Percentiles rank a stretch among this genome's conserved stretches.
These are phyloP conservation scores for Hestina assimilis DNA, from an alignment of 1,140 invertebrate species.

Conservation along the genomic window DNA sequence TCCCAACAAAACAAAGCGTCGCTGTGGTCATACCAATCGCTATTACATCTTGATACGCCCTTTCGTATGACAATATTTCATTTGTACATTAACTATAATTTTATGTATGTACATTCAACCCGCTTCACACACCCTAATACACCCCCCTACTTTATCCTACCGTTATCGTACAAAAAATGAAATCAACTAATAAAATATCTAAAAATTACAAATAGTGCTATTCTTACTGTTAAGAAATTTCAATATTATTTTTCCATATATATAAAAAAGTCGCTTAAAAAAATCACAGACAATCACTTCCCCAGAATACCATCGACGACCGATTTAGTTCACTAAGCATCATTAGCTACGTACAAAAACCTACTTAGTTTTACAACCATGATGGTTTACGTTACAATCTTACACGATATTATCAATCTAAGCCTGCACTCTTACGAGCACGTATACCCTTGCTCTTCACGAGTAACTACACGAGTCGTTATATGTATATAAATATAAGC, in stretches of 20 bases:
- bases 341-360: constrained; percentile 78
- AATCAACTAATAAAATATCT: constrained; percentile 74
- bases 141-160: constrained; percentile 54
- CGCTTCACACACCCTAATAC: constrained; percentile 49
- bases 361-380: constrained; percentile 79
- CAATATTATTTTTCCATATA: constrained; percentile 66
- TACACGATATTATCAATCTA: constrained; percentile 42
- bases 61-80: constrained; percentile 46
- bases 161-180: constrained; percentile 72
- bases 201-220: constrained; percentile 80
- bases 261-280: constrained; percentile 80
- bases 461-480: constrained; percentile 9
- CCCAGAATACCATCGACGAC: constrained; percentile 74
- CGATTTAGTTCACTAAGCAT: constrained; percentile 70
- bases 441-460: constrained; percentile 43
- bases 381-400: constrained; percentile 72
- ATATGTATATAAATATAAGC: constrained; percentile 2
- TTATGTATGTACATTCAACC: constrained; percentile 73
- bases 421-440: constrained; percentile 33
- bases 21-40: constrained; percentile 69
- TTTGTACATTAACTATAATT: constrained; percentile 58
- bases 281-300: constrained; percentile 80
- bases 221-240: constrained; percentile 78
- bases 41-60: constrained; percentile 32
- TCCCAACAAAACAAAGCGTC: constrained; percentile 52